phyloP scores from a whole-genome alignment of 64 coral and sea anemone species.

The Porites australiensis region DNA sequence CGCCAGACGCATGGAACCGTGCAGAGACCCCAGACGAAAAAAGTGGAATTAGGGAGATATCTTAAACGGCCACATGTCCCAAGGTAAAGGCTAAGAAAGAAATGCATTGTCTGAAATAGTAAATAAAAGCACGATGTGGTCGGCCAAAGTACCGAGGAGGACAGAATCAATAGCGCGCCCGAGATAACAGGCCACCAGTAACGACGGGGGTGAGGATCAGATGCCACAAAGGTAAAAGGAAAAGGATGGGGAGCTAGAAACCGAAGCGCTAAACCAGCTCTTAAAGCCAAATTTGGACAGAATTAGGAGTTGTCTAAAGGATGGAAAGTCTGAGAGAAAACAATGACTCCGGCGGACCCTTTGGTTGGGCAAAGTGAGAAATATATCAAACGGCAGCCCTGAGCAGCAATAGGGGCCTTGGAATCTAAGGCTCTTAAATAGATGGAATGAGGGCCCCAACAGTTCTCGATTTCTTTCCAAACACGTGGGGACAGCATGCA shows the following conservation, averaged over 20 bases:
- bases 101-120: slow-evolving; percentile 34
- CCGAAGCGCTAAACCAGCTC: slow-evolving; percentile 16
- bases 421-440: slow-evolving; percentile 60
- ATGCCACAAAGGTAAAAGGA: slow-evolving; percentile 54
- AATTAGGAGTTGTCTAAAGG: neutral
- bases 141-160: slow-evolving; percentile 29
- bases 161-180: slow-evolving; percentile 28
- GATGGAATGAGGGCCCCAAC: slow-evolving; percentile 35
- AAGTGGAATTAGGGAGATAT: slow-evolving; percentile 1
- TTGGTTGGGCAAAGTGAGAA: slow-evolving; percentile 37
- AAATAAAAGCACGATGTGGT: slow-evolving; percentile 31
- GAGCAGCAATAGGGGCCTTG: neutral
- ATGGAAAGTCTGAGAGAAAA: slow-evolving; percentile 27
- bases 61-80: slow-evolving; percentile 70
- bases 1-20: slow-evolving; percentile 59
- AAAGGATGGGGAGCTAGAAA: neutral
- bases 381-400: slow-evolving; percentile 4
- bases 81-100: slow-evolving; percentile 24
- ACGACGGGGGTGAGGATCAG: slow-evolving; percentile 17
- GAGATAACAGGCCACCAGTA: slow-evolving; percentile 75
- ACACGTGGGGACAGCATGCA: neutral
- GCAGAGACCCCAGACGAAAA: slow-evolving; percentile 1
- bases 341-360: slow-evolving; percentile 18
- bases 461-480: slow-evolving; percentile 20
- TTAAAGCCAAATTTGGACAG: slow-evolving; percentile 27